Evolutionary conservation across 1,140 invertebrate genomes (phyloP).

Genomic region (Neodiprion fabricii): DNA sequence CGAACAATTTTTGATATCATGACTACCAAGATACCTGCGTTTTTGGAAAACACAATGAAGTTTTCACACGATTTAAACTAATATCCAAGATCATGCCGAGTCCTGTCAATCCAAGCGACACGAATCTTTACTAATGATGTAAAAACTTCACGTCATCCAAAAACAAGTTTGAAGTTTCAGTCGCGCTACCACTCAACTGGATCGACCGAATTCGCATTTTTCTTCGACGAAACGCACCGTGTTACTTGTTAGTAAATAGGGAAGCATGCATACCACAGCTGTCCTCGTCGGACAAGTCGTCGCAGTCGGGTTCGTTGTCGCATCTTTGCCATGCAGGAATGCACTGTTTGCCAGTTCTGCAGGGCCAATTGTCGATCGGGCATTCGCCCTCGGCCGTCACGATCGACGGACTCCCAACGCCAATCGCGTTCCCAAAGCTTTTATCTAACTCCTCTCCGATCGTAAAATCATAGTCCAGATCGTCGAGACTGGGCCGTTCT

Average conservation of each 20-base stretch:
- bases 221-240: no score
- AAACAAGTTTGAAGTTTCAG: no score
- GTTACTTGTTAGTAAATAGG: neutral
- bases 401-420: neutral
- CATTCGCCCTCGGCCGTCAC: slow-evolving; percentile 31
- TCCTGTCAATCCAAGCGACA: no score
- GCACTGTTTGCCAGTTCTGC: slow-evolving; percentile 55
- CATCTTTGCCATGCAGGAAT: slow-evolving; percentile 58
- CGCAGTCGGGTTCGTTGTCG: slow-evolving; percentile 67
- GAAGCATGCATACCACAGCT: slow-evolving; percentile 63
- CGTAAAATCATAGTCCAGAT: neutral
- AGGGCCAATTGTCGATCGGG: slow-evolving; percentile 50
- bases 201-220: no score
- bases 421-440: neutral
- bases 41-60: no score
- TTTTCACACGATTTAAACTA: no score
- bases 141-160: no score
- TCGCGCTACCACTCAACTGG: no score
- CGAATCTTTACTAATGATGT: no score
- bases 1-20: no score
- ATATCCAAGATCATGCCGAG: no score
- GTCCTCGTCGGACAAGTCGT: slow-evolving; percentile 73
- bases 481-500: neutral
- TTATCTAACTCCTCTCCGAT: neutral
- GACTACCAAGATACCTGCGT: no score